Evolutionary conservation across 1,140 invertebrate genomes (phyloP).

Genomic region (Maniola jurtina): DNA sequence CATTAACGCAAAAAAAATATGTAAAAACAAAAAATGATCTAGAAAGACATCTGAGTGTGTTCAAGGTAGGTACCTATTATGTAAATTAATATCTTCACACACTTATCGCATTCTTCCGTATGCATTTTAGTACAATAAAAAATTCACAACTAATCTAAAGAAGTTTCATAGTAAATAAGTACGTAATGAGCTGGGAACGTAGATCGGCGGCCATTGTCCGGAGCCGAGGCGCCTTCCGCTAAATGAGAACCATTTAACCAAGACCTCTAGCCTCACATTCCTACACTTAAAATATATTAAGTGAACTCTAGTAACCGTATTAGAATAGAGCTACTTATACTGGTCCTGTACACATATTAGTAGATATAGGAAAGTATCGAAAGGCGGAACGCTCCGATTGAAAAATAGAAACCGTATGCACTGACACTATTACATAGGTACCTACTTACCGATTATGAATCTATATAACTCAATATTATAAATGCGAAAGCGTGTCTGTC

Average conservation of each 20-base stretch:
- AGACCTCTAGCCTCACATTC: conserved; percentile 51
- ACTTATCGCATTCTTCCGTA: conserved; percentile 25
- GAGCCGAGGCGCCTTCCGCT: conserved; percentile 62
- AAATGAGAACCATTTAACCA: conserved; percentile 42
- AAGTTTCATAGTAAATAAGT: conserved; percentile 71
- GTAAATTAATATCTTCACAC: conserved; percentile 29
- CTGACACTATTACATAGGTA: conserved; percentile 23
- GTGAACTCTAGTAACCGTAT: conserved; percentile 36
- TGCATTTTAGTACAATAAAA: conserved; percentile 32
- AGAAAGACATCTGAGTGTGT: neutral
- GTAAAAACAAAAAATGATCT: neutral
- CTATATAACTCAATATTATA: neutral
- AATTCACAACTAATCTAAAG: conserved; percentile 40
- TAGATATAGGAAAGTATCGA: conserved; percentile 66
- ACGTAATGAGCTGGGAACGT: conserved; percentile 72
- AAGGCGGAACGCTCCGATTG: conserved; percentile 68
- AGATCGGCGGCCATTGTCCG: conserved; percentile 70
- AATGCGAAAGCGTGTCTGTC: neutral
- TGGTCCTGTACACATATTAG: conserved; percentile 52
- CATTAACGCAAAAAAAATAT: no score
- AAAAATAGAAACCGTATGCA: conserved; percentile 63
- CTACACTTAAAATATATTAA: conserved; percentile 43
- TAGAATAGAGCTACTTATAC: conserved; percentile 38
- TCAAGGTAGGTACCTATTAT: conserved; percentile 17
- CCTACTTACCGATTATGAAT: neutral